These are phyloP conservation scores for Esox niger DNA, from an alignment of 2,113 vertebrate genomes.

Conservation along the genomic window DNA sequence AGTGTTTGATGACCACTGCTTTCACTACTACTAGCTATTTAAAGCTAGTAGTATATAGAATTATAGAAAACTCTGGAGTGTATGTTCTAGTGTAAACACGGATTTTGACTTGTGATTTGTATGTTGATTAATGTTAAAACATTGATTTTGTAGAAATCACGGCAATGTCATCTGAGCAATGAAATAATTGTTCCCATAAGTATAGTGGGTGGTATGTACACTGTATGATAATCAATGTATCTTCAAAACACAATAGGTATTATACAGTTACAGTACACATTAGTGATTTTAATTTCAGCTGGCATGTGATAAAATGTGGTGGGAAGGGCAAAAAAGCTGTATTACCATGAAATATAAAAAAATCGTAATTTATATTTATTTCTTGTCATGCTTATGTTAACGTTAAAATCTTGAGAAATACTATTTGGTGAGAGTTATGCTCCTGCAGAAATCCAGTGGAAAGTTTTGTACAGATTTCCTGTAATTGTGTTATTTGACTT, in stretches of 20 bases:
- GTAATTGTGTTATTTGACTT: constrained; percentile 47
- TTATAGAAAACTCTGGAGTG: too few relatives aligned
- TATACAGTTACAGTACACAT: not conserved
- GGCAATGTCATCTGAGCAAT: constrained; percentile 11
- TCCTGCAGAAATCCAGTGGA: constrained; percentile 13
- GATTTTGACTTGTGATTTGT: not conserved
- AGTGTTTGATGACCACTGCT: too few relatives aligned
- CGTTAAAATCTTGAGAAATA: constrained; percentile 9
- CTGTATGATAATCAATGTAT: not conserved
- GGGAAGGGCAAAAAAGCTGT: constrained; percentile 9
- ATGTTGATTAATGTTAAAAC: not conserved
- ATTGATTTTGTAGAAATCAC: constrained; percentile 7
- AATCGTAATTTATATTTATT: not conserved
- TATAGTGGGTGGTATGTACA: not conserved
- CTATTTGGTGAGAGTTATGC: constrained; percentile 13
- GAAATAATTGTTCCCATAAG: constrained; percentile 21
- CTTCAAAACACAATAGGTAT: not conserved
- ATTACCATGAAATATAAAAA: constrained; percentile 34
- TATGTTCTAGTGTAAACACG: too few relatives aligned
- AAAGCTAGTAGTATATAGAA: too few relatives aligned
- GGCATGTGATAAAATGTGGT: not conserved
- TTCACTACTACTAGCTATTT: too few relatives aligned
- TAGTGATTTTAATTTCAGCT: not conserved
- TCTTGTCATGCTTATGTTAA: not conserved
- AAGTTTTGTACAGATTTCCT: constrained; percentile 50